A percentile compares a stretch with the other conserved stretches of the same genome.
These are phyloP conservation scores for Fregata magnificens DNA, from an alignment of 2,113 vertebrate species.

Conservation along the genomic window DNA sequence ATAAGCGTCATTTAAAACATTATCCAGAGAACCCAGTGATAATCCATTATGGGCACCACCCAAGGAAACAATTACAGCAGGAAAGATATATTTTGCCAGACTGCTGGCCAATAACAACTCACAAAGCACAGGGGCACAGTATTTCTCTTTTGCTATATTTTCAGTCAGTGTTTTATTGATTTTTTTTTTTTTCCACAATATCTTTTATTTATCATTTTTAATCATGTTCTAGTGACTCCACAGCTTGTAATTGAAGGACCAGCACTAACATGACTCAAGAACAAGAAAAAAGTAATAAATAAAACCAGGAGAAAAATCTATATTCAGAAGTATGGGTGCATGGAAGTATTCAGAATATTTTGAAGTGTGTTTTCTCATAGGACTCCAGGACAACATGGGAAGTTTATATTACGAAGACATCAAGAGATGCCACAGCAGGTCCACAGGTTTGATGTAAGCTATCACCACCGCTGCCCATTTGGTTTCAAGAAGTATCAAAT, in stretches of 20 bases:
- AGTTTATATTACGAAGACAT: background rate
- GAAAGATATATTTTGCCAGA: background rate
- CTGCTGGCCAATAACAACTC: background rate
- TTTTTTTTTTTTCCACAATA: background rate
- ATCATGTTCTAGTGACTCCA: background rate
- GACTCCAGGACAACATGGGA: background rate
- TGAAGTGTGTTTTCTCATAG: background rate
- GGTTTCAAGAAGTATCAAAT: background rate
- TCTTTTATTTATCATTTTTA: constrained; percentile 51
- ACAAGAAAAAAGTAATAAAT: background rate
- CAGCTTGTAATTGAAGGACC: background rate
- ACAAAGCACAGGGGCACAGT: background rate
- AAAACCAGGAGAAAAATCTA: background rate
- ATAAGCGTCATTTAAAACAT: background rate
- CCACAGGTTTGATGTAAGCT: background rate
- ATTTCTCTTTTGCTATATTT: background rate
- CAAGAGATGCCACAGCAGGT: background rate
- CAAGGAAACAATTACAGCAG: background rate
- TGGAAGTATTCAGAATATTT: background rate
- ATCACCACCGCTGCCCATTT: background rate
- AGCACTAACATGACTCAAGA: background rate
- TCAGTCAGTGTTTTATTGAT: background rate
- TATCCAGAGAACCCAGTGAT: background rate
- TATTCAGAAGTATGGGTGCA: background rate
- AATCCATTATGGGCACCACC: background rate